Evolutionary conservation across 1,140 invertebrate genomes (phyloP).

Genomic region (Melanaphis sacchari): DNA sequence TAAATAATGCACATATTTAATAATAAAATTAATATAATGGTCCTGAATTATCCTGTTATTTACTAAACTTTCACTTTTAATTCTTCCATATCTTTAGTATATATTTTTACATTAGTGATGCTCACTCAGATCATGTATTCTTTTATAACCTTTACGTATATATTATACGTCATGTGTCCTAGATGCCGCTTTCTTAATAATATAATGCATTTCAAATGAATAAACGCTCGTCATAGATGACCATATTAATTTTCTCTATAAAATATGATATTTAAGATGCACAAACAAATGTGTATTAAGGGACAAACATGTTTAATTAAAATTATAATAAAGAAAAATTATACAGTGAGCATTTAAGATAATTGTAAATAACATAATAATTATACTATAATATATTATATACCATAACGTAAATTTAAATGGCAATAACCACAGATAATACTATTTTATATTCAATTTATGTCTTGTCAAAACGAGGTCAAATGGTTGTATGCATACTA

Average conservation of each 20-base stretch:
- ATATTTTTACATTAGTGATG: slow-evolving; percentile 29
- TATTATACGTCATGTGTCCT: neutral
- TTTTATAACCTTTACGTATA: slow-evolving; percentile 27
- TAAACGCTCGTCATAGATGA: neutral
- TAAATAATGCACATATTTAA: neutral
- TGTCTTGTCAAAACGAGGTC: slow-evolving; percentile 10
- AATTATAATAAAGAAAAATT: neutral
- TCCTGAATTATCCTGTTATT: slow-evolving; percentile 21
- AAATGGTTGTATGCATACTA: neutral
- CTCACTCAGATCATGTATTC: neutral
- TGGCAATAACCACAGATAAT: neutral
- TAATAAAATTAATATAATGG: neutral
- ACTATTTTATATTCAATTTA: neutral
- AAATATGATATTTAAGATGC: neutral
- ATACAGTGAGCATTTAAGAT: neutral
- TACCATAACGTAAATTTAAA: neutral
- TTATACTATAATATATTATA: neutral
- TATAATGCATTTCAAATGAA: slow-evolving; percentile 9
- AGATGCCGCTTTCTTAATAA: slow-evolving; percentile 27
- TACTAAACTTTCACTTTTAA: slow-evolving; percentile 14
- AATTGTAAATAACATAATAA: neutral
- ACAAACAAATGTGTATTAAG: neutral
- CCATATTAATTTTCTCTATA: neutral
- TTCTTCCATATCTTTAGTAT: neutral
- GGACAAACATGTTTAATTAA: no score